Evolutionary conservation across 2,888 invertebrate species (phyloP), one percentile per base, ranked within the genome.

Genomic region (Agrilus mali): DNA sequence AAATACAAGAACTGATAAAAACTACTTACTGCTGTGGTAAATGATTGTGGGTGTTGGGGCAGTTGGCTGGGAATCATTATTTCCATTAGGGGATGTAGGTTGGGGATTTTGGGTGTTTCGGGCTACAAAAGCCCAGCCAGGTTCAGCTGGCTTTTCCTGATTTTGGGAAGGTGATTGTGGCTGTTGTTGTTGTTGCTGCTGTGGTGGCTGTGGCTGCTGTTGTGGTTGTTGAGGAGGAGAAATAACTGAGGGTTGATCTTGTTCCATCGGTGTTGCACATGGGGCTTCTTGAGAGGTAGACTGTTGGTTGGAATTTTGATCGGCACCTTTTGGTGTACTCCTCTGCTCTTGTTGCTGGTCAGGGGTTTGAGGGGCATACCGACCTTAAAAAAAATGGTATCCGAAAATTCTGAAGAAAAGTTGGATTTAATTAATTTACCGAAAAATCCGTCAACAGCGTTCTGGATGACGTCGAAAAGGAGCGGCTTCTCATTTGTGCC

Each of bases 261-360:
- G 40, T 14, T 22, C 17, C 39, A 43, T 48, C 38, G 32, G 41
- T 36, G 15, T 41, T 27, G 35, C 35, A 16, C 15, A 27, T 3
- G 22, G 2, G 1, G 31, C n/a, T 39, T 22, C 50, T 45, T 32
- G 51, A 44, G 22, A 47, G 40, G 34, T 35, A n/a, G 51, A 67
- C 17, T 42, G 13, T 38, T 38, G 40, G 34, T 40, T 15, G 27
- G 37, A n/a, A 16, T 38, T 27, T 38, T 39, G 10, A 20, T 43
- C 16, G 45, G 49, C 10, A 32, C 45, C 37, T 48, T 50, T 59
- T 45, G 47, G 35, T 45, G 48, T 44, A 41, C 32, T 69, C 70
- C 35, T 43, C 20, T 20, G 60, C 68, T 71, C 60, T 70, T 71
- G 48, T 68, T 70, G 54, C 68, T 69, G 56, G 69, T 71, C 3